These are phyloP conservation scores for Aulostomus chinensis DNA, from an alignment of 2,797 vertebrate genomes.

Conservation along the genomic window DNA sequence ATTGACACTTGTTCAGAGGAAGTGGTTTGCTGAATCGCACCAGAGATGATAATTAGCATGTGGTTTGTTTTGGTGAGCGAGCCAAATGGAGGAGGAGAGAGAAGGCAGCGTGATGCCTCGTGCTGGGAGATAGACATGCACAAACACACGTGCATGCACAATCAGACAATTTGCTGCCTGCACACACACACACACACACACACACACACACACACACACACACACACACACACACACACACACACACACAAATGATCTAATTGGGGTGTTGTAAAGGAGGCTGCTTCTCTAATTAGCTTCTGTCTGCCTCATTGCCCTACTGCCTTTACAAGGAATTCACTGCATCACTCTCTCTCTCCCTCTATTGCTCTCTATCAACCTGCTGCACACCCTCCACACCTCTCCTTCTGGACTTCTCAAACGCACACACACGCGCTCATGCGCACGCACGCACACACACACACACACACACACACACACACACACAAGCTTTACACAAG, in stretches of 20 bases:
- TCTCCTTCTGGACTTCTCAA: slow-evolving; percentile 33
- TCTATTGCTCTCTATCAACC: slow-evolving; percentile 72
- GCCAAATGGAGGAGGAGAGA: slow-evolving; percentile 42
- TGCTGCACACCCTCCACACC: slow-evolving; percentile 56
- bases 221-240: slow-evolving; percentile 15
- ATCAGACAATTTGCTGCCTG: slow-evolving; percentile 47
- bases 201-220: slow-evolving; percentile 13
- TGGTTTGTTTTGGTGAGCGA: slow-evolving; percentile 58
- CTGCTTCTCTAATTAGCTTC: slow-evolving; percentile 82
- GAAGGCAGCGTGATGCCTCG: too few relatives aligned
- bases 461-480: neutral
- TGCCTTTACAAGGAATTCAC: slow-evolving; percentile 74
- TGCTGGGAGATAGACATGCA: neutral
- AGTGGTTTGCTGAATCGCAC: slow-evolving; percentile 43
- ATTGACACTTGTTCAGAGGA: slow-evolving; percentile 76
- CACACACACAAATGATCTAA: slow-evolving; percentile 72
- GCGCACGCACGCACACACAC: slow-evolving; percentile 2
- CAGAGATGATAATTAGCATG: slow-evolving; percentile 63
- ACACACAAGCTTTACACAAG: slow-evolving; percentile 20
- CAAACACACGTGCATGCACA: slow-evolving; percentile 12
- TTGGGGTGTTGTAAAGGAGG: slow-evolving; percentile 80
- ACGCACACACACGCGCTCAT: slow-evolving; percentile 9
- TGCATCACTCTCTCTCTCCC: slow-evolving; percentile 58
- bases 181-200: slow-evolving; percentile 24
- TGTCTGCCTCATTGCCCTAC: slow-evolving; percentile 81